Base-by-base conservation (phyloP, 2,113 vertebrate genomes). In the Riparia riparia region DNA sequence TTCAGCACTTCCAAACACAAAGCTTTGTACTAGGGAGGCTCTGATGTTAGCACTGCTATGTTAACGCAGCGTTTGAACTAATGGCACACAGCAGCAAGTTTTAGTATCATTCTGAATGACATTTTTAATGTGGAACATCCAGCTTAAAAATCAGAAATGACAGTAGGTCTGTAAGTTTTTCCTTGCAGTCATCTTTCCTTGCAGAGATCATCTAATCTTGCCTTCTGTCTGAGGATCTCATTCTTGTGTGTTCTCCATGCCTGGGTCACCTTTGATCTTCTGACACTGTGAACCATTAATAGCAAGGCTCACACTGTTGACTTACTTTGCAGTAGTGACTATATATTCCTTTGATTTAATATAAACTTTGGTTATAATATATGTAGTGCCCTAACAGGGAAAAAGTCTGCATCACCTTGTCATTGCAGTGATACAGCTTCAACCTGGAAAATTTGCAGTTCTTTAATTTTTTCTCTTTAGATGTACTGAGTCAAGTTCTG, bases 261-360 rank as follows among this genome's bases (percentile, higher is more conserved):
- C 47, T 45, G 10, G 34, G 22, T 72, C 73, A 82, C 81, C 57
- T 94, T 87, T 85, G 77, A 85, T 86, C 84, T 89, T 82, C 41
- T 89, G 73, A 79, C 49, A 39, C 45, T 28, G 37, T 18, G 81
- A 86, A 50, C 84, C 77, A 91, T 92, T 86, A 76, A 74, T 86
- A 97, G 86, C 91, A 74, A 58, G 50, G 50, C 77, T 91, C 77
- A 90, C 49, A 50, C 61, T 12, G 12, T 44, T 88, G 41, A 64
- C 71, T 91, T 81, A 82, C 94, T 96, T 86, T 61, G 42, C 22
- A 84, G 51, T 47, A 51, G 29, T 74, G 68, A 39, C 64, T 70
- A 49, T 16, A 68, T 77, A 79, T 95, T 96, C 77, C 88, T 95
- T 96, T 90, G 73, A 88, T 82, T 96, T 81, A 51, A 66, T 74